Conservation (phyloP, 1,140 invertebrate species). For the Drosophila kohkoa region DNA sequence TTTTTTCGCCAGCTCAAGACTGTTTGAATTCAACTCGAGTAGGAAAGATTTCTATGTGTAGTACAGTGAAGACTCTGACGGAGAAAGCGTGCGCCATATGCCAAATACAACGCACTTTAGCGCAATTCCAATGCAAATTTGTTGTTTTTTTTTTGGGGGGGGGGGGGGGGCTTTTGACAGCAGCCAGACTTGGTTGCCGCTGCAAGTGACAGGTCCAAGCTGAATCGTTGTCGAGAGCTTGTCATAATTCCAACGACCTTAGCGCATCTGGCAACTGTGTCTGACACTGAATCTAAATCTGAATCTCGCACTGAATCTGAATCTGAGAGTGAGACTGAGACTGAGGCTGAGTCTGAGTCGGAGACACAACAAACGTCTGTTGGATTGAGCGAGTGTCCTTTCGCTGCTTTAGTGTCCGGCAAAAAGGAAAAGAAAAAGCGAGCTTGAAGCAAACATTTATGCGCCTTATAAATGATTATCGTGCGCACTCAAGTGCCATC, state of each 20-base stretch:
- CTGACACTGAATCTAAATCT: conserved; percentile 37
- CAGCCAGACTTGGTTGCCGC: conserved; percentile 27
- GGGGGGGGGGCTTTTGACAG: conserved; percentile 37
- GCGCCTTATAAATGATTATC: conserved; percentile 74
- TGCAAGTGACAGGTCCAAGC: conserved; percentile 58
- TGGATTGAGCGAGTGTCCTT: not conserved
- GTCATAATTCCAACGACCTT: conserved; percentile 57
- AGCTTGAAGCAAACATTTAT: conserved; percentile 52
- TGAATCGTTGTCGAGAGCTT: conserved; percentile 7
- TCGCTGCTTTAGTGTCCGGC: conserved; percentile 12
- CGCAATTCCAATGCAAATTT: conserved; percentile 63
- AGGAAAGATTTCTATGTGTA: not conserved
- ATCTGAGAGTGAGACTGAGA: too few species aligned
- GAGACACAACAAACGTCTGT: conserved; percentile 9
- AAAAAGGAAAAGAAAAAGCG: not conserved
- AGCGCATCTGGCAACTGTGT: conserved; percentile 38
- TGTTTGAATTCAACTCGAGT: not conserved
- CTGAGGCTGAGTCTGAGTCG: not conserved
- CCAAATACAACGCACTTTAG: conserved; percentile 55
- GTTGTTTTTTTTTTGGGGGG: not conserved
- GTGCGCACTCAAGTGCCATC: conserved; percentile 66
- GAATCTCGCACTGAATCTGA: conserved; percentile 1
- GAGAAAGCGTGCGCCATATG: conserved; percentile 39
- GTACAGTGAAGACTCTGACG: not conserved
- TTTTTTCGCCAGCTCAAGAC: not conserved